phyloP scores from a whole-genome alignment of 2,113 vertebrate species.

The Odontophorus gujanensis region DNA sequence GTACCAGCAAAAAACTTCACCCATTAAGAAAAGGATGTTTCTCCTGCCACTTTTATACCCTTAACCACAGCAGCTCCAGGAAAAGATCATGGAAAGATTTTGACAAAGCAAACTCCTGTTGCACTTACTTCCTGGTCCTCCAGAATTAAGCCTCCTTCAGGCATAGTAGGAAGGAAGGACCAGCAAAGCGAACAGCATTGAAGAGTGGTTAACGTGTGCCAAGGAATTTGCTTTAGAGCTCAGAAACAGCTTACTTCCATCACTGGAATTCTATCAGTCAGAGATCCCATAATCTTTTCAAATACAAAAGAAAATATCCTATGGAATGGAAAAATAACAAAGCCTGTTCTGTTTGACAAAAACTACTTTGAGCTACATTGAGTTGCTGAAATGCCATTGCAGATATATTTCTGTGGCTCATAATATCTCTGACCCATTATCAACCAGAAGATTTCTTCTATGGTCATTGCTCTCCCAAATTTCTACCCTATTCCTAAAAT shows the following conservation, averaged over 20 bases:
- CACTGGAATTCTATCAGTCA: not conserved
- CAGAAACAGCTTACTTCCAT: not conserved
- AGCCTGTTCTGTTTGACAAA: not conserved
- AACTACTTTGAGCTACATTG: not conserved
- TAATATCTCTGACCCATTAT: not conserved
- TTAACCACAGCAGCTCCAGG: not conserved
- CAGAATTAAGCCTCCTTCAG: not conserved
- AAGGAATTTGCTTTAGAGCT: not conserved
- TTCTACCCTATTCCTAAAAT: not conserved
- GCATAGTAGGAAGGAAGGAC: not conserved
- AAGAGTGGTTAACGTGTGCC: not conserved
- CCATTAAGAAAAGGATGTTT: not conserved
- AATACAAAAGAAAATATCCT: not conserved
- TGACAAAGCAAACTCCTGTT: not conserved
- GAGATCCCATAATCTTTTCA: not conserved
- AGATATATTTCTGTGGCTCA: not conserved
- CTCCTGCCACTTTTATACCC: not conserved
- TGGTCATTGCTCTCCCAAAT: not conserved
- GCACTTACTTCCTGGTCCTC: not conserved
- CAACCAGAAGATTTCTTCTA: too few relatives aligned
- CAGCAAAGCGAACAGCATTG: not conserved
- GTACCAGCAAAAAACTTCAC: not conserved
- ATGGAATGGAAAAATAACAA: not conserved
- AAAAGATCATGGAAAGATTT: rapidly evolving
- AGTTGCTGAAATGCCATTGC: not conserved